Evolutionary conservation across 1,140 invertebrate genomes (phyloP), one percentile per base, ranked within the genome.

Genomic region (Sycophaga agraensis): DNA sequence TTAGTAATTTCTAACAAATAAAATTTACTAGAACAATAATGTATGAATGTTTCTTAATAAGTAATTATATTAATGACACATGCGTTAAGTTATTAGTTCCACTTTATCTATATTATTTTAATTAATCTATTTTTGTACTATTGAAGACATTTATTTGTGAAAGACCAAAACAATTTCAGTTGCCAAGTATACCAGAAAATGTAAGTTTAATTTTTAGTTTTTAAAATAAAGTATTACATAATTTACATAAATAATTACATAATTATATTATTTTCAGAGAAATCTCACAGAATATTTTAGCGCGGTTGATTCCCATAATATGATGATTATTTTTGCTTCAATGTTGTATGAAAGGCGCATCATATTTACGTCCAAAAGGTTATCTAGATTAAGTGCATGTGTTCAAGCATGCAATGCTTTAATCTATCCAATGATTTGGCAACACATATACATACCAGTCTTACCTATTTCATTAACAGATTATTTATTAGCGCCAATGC

Each of bases 391-490:
- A 40, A 94, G 93, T 64, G 92, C 94, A 1, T 96, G 95, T 73
- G 91, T 98, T 16, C 94, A 97, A 79, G 94, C 95, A 5, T 92
- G 93, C 7, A 96, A 96, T 75, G 87, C 92, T 59, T 86, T 97
- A 28, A 86, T 98, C 26, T 98, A 97, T 81, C 96, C 96, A 4
- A 97, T 98, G 94, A 89, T 91, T 66, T 98, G 96, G 96, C 96
- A 98, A 77, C 94, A 98, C 72, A 94, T 98, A 71, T 98, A 93
- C 74, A 98, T 98, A 77, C 95, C 96, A 26, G 89, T 97, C 64
- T 76, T 98, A 64, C 95, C 96, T 16, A 83, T 88, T 69, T 86
- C 89, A 68, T 84, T 98, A 35, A 88, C 92, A 59, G 95, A 97
- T 80, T 97, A 97, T 82, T 82, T 97, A 63, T 82, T 90, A 66